These are phyloP conservation scores for Amblyopsis rosae DNA, from an alignment of 2,113 vertebrate species.

Conservation along the genomic window DNA sequence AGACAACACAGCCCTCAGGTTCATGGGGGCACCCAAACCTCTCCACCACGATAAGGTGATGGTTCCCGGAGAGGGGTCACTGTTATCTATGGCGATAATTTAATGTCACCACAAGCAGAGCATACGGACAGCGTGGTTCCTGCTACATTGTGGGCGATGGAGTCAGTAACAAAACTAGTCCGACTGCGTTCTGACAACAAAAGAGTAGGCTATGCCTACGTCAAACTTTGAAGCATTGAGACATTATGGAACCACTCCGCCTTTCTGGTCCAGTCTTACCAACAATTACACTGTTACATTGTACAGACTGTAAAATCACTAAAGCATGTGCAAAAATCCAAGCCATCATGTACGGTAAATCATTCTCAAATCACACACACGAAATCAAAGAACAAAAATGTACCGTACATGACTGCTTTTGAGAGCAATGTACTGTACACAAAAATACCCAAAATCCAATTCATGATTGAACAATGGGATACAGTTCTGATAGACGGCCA, in stretches of 20 bases:
- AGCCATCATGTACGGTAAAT: background rate
- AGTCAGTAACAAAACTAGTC: conserved; percentile 10
- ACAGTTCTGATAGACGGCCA: too few species aligned
- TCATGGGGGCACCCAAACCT: too few species aligned
- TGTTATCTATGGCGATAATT: conserved; percentile 1
- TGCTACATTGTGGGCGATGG: background rate
- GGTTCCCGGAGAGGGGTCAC: too few species aligned
- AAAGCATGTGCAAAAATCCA: background rate
- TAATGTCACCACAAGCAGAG: conserved; percentile 22
- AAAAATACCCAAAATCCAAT: background rate
- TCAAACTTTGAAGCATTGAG: background rate
- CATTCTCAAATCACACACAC: background rate
- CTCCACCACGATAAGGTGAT: too few species aligned
- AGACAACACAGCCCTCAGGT: too few species aligned
- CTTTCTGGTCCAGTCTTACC: background rate
- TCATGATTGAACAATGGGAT: too few species aligned
- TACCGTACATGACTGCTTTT: background rate
- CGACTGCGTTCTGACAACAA: conserved; percentile 1
- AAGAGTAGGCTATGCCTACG: background rate
- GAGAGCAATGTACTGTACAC: background rate
- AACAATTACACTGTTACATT: conserved; percentile 36
- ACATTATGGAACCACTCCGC: background rate
- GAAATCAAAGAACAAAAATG: background rate
- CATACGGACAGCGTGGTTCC: conserved; percentile 29
- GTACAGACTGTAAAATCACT: background rate